Conservation (phyloP, 2,888 invertebrate genomes). For the Lasioglossum villosulum region DNA sequence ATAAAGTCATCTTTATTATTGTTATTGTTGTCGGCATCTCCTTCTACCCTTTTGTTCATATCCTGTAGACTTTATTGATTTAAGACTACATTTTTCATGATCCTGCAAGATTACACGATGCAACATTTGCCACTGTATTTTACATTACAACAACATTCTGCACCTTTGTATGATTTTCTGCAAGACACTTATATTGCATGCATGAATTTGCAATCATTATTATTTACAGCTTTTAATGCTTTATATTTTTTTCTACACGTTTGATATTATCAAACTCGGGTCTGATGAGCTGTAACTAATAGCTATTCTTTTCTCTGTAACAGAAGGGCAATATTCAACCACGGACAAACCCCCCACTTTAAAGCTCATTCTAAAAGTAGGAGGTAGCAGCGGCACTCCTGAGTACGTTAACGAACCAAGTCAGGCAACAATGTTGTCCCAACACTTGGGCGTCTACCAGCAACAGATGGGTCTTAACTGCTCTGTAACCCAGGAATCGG, state of each 20-base stretch:
- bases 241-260: slow-evolving; percentile 30
- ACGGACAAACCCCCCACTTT: slow-evolving; percentile 86
- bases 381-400: slow-evolving; percentile 88
- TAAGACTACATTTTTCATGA: slow-evolving; percentile 49
- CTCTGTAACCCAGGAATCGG: slow-evolving; percentile 80
- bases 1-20: slow-evolving; percentile 61
- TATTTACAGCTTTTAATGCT: slow-evolving; percentile 62
- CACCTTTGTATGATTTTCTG: slow-evolving; percentile 63
- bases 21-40: slow-evolving; percentile 53
- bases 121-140: slow-evolving; percentile 42
- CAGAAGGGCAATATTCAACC: slow-evolving; percentile 78
- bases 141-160: slow-evolving; percentile 54
- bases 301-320: slow-evolving; percentile 15
- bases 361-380: slow-evolving; percentile 91
- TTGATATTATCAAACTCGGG: not conserved
- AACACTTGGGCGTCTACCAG: slow-evolving; percentile 77
- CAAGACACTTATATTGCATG: slow-evolving; percentile 66
- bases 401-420: slow-evolving; percentile 84
- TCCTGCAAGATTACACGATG: slow-evolving; percentile 42
- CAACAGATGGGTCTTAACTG: slow-evolving; percentile 83
- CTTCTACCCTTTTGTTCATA: slow-evolving; percentile 46
- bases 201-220: slow-evolving; percentile 44
- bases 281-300: not conserved
- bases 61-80: slow-evolving; percentile 65
- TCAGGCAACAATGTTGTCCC: slow-evolving; percentile 80